phyloP scores from a whole-genome alignment of 2,888 invertebrate species.

The Drosophila tripunctata region DNA sequence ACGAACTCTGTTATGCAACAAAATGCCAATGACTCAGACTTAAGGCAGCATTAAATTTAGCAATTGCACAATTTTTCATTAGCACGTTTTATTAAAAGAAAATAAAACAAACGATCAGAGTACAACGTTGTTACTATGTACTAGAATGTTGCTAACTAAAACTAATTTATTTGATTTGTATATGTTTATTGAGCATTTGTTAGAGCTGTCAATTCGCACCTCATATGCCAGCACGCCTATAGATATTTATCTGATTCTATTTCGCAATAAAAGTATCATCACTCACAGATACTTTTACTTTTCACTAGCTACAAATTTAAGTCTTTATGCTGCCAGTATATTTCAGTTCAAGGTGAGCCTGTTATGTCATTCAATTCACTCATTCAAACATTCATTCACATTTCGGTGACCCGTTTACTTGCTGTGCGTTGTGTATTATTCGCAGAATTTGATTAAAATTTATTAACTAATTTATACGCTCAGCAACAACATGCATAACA shows the following conservation, averaged over 20 bases:
- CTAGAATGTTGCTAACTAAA: constrained; percentile 49
- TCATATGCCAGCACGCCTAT: neutral
- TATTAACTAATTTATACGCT: constrained; percentile 70
- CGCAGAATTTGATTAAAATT: constrained; percentile 74
- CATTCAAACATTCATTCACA: constrained; percentile 26
- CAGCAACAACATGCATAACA: constrained; percentile 33
- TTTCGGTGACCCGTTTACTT: constrained; percentile 44
- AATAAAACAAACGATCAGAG: constrained; percentile 16
- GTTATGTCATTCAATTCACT: constrained; percentile 33
- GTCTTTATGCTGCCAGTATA: neutral
- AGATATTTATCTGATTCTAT: neutral
- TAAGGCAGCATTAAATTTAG: constrained; percentile 25
- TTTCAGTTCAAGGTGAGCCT: constrained; percentile 66
- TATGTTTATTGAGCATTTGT: constrained; percentile 44
- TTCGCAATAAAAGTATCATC: neutral
- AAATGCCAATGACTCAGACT: constrained; percentile 61
- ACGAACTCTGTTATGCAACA: constrained; percentile 54
- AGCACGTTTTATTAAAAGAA: constrained; percentile 34
- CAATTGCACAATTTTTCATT: constrained; percentile 52
- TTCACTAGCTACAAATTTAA: neutral
- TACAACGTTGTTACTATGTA: neutral
- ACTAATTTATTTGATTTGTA: constrained; percentile 64
- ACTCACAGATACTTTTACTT: constrained; percentile 25
- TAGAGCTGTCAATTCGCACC: constrained; percentile 49
- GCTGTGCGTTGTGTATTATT: constrained; percentile 36